A percentile compares a stretch with the other conserved stretches of the same genome.
phyloP scores from a whole-genome alignment of 2,888 invertebrate species.

The Adelphocoris suturalis region DNA sequence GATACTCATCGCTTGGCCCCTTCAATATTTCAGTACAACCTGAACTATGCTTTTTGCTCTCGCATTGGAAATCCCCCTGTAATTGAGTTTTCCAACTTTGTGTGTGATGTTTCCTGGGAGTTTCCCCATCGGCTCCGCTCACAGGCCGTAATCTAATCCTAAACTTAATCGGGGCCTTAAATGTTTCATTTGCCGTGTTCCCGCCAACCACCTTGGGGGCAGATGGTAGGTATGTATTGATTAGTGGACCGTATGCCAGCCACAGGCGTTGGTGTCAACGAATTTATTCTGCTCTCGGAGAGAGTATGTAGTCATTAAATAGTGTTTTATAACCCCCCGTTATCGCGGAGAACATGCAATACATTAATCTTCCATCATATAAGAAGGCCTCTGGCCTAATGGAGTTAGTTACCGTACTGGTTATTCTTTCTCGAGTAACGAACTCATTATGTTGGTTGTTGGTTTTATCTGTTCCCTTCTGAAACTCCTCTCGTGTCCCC shows the following conservation, averaged over 20 bases:
- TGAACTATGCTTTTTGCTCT: slow-evolving; percentile 7
- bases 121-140: neutral
- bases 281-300: neutral
- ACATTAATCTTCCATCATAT: neutral
- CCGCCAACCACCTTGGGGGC: neutral
- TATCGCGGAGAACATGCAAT: neutral
- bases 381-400: too few species aligned
- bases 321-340: neutral
- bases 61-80: neutral
- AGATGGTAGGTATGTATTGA: slow-evolving; percentile 8
- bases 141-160: neutral
- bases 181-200: slow-evolving; percentile 19
- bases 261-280: neutral
- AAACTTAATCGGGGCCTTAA: neutral
- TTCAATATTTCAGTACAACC: neutral
- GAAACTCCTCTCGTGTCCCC: too few species aligned
- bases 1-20: neutral
- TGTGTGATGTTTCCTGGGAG: neutral
- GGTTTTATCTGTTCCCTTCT: too few species aligned
- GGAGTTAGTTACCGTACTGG: too few species aligned
- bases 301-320: neutral
- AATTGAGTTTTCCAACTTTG: slow-evolving; percentile 35
- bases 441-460: too few species aligned
- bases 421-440: too few species aligned
- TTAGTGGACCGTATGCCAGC: neutral